Conservation (phyloP, 2,797 vertebrate genomes). For the Simalia tracyae region DNA sequence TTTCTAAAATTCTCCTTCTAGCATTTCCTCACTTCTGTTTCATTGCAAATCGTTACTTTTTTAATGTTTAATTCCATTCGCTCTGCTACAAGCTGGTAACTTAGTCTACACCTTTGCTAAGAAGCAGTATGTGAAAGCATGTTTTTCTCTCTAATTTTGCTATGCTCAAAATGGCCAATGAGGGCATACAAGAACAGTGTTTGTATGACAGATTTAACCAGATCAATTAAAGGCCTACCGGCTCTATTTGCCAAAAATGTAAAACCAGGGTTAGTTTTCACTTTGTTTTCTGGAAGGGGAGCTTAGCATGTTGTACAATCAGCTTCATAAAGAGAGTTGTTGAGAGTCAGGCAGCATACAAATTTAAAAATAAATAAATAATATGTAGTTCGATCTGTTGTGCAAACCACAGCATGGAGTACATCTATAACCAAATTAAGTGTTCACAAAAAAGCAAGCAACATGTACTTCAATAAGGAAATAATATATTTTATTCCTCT, state of each 20-base stretch:
- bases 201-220: background rate
- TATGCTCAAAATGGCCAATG: background rate
- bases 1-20: background rate
- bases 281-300: background rate
- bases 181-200: background rate
- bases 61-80: background rate
- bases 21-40: background rate
- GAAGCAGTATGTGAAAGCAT: background rate
- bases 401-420: background rate
- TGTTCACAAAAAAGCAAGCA: background rate
- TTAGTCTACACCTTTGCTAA: background rate
- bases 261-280: background rate
- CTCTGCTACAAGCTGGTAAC: background rate
- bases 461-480: background rate
- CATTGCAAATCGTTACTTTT: background rate
- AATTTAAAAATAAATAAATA: too few species aligned
- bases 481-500: background rate
- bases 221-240: background rate
- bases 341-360: background rate
- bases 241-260: background rate
- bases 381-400: background rate
- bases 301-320: background rate
- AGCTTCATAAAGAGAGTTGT: background rate
- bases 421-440: background rate
- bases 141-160: background rate